Conservation (phyloP, 2,113 vertebrate species). For the Podarcis muralis region DNA sequence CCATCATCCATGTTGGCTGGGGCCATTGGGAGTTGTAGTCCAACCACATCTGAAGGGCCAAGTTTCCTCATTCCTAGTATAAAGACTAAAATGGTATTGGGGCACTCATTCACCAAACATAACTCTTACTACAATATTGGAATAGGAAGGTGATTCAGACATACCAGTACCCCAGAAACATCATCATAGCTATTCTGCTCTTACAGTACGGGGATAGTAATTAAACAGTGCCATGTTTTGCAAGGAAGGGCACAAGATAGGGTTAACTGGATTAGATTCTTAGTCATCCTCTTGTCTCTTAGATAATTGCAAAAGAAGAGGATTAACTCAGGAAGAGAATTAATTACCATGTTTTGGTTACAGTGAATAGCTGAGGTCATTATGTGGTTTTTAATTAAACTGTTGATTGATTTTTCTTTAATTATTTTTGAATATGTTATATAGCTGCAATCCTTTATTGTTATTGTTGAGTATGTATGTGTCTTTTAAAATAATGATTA, state of each 20-base stretch:
- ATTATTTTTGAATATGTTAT: conserved; percentile 28
- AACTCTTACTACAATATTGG: neutral
- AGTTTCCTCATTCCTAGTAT: too few species aligned
- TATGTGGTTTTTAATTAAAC: conserved; percentile 39
- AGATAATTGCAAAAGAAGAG: conserved; percentile 39
- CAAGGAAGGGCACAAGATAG: conserved; percentile 8
- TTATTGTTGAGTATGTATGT: neutral
- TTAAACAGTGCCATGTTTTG: conserved; percentile 20
- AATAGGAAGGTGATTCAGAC: neutral
- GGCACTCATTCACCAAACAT: neutral
- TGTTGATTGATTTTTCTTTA: conserved; percentile 28
- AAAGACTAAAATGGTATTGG: neutral
- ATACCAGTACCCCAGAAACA: neutral
- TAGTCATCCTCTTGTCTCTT: conserved; percentile 29
- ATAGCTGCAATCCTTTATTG: neutral
- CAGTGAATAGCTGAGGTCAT: conserved; percentile 34
- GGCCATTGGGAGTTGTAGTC: too few species aligned
- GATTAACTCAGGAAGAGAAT: conserved; percentile 33
- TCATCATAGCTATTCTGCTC: neutral
- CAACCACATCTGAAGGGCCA: too few species aligned
- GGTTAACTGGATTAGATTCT: conserved; percentile 30
- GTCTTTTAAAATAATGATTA: neutral
- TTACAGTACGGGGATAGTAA: neutral
- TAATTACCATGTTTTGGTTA: conserved; percentile 40
- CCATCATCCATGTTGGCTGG: too few species aligned